A percentile compares a stretch with the other conserved stretches of the same genome.
Conservation (phyloP, 2,113 vertebrate genomes). For the Isurus oxyrinchus region DNA sequence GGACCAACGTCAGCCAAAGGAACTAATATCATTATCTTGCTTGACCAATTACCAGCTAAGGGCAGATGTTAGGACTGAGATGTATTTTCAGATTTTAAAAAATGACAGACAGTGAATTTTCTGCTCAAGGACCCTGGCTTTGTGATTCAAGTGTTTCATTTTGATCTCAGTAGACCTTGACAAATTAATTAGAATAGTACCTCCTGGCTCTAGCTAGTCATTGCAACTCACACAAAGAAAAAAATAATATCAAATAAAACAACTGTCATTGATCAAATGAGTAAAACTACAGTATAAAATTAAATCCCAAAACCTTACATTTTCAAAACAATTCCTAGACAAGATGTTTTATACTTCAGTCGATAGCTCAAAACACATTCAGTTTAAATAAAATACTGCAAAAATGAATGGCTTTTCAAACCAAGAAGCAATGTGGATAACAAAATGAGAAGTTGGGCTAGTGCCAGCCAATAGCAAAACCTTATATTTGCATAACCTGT, state of each 20-base stretch:
- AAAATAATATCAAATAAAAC: slow-evolving; percentile 34
- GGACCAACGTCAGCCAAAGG: background rate
- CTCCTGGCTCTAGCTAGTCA: background rate
- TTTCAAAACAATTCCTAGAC: background rate
- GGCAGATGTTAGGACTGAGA: background rate
- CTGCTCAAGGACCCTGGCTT: slow-evolving; percentile 17
- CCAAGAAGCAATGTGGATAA: background rate
- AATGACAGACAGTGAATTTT: background rate
- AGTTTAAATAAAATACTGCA: background rate
- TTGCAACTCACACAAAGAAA: background rate
- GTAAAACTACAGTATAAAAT: background rate
- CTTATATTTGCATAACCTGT: background rate
- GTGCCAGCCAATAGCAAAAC: background rate
- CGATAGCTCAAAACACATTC: background rate
- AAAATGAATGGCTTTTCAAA: background rate
- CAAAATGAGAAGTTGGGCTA: background rate
- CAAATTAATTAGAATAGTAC: slow-evolving; percentile 33
- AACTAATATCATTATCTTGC: slow-evolving; percentile 21
- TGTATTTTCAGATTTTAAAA: background rate
- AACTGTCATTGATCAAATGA: slow-evolving; percentile 30
- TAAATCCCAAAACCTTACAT: background rate
- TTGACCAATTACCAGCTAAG: slow-evolving; percentile 19
- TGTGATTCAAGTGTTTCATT: slow-evolving; percentile 6
- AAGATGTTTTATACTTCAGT: background rate
- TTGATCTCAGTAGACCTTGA: slow-evolving; percentile 17